Base-by-base conservation (phyloP, 2,113 vertebrate genomes). In the Phocoena sinus region DNA sequence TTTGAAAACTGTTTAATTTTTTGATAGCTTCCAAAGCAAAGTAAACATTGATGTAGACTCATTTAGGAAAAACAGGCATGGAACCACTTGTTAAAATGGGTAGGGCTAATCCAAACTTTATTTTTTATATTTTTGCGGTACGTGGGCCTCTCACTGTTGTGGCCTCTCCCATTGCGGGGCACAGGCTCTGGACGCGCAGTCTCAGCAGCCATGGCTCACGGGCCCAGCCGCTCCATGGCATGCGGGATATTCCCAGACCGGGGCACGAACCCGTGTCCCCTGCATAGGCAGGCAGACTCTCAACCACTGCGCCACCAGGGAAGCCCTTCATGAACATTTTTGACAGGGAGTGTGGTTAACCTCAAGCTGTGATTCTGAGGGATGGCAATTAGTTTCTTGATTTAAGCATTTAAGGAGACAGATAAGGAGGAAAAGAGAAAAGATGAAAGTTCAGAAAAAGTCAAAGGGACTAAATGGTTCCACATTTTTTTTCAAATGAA, bases 401-500 rank as follows among this genome's bases (percentile, higher is more conserved):
- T 88, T 74, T 53, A 62, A 70, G 12, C 82, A 44, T 92, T 70
- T 79, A 56, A 83, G 83, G 18, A 83, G 20, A 63, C 23, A 83
- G 25, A 26, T 44, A 62, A 47, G 38, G 62, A 71, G 53, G 26
- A 44, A 74, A 68, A 58, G 25, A 38, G 68, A 41, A 73, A 58
- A 56, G 58, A 58, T 31, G 26, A 36, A 82, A 88, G 8, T 95
- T 92, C 70, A 89, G 85, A 58, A 95, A 47, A 63, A 71, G 17
- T 92, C 5, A 38, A 44, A 79, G 21, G 17, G 5, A 71, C 44
- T 71, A 79, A 84, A 87, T 63, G 28, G 33, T 47, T 53, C 53
- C 15, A 70, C 50, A 17, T 25, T 93, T 58, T 81, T 85, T 92
- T 84, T 44, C 1, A n/a, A 68, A 79, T 84, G 21, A 56, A 71